Conservation (phyloP, 2,888 invertebrate species). For the Acanthosepion lycidas region DNA sequence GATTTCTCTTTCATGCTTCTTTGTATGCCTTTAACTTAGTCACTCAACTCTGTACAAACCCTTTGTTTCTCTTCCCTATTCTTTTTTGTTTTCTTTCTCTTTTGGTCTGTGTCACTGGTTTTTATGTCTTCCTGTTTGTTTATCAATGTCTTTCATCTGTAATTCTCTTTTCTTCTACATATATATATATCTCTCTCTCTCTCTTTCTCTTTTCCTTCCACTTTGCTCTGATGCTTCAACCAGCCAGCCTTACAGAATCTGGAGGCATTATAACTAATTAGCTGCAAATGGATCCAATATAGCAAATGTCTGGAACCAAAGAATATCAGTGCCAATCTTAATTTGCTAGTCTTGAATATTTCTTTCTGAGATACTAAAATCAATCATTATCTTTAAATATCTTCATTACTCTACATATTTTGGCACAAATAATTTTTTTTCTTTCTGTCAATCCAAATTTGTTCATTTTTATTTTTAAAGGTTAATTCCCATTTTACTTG, state of each 20-base stretch:
- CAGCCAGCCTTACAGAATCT: not conserved
- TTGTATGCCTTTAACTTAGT: not conserved
- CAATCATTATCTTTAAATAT: not conserved
- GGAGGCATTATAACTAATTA: not conserved
- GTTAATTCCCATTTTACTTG: too few species aligned
- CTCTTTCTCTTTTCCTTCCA: too few species aligned
- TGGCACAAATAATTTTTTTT: not conserved
- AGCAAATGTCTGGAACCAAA: conserved; percentile 21
- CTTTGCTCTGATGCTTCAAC: not conserved
- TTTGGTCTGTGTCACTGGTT: not conserved
- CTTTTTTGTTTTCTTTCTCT: not conserved
- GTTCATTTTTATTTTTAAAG: too few species aligned
- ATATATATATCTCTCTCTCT: not conserved
- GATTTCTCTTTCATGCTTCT: not conserved
- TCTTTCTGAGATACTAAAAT: not conserved
- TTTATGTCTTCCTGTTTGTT: not conserved
- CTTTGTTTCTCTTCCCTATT: not conserved
- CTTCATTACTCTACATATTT: not conserved
- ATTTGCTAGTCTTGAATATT: not conserved
- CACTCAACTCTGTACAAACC: not conserved
- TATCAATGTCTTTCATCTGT: not conserved
- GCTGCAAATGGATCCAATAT: not conserved
- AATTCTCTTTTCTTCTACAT: not conserved
- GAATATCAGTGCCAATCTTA: conserved; percentile 33
- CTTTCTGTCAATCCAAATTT: not conserved